A percentile compares a stretch with the other conserved stretches of the same genome.
Evolutionary conservation across 1,140 invertebrate species (phyloP).

Genomic region (Pteromalus puparum): DNA sequence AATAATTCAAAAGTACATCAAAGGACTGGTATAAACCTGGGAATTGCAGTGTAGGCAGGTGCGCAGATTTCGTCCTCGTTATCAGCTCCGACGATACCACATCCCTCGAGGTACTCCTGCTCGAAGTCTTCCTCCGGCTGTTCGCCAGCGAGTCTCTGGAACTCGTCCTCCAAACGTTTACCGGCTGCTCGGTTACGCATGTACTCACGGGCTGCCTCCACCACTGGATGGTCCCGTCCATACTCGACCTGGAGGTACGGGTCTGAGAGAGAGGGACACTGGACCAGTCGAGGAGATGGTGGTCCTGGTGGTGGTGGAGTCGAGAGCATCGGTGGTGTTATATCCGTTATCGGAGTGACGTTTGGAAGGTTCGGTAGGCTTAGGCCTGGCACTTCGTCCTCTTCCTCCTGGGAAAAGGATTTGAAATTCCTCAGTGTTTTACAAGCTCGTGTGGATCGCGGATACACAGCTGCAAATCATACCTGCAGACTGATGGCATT

Average conservation of each 20-base stretch:
- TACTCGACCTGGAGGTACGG: neutral
- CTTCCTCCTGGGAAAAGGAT: neutral
- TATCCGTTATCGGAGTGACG: neutral
- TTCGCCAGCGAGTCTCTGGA: neutral
- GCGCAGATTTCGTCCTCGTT: neutral
- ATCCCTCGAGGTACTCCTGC: conserved; percentile 6
- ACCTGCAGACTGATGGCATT: conserved; percentile 56
- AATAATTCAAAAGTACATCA: no score
- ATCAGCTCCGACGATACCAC: neutral
- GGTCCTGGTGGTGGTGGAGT: neutral
- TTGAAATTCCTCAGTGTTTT: neutral
- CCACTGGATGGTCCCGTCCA: conserved; percentile 11
- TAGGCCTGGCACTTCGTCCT: neutral
- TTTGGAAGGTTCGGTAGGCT: neutral
- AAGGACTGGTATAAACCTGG: neutral
- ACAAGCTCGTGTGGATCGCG: neutral
- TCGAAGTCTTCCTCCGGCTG: neutral
- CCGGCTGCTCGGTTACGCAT: neutral
- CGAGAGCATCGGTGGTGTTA: neutral
- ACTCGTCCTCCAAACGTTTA: neutral
- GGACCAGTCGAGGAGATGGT: neutral
- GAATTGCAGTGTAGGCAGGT: neutral
- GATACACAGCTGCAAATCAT: neutral
- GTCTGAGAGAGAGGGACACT: neutral
- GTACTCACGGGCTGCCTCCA: conserved; percentile 22